These are phyloP conservation scores for Peromyscus maniculatus DNA, from an alignment of 2,113 vertebrate species.

Conservation along the genomic window DNA sequence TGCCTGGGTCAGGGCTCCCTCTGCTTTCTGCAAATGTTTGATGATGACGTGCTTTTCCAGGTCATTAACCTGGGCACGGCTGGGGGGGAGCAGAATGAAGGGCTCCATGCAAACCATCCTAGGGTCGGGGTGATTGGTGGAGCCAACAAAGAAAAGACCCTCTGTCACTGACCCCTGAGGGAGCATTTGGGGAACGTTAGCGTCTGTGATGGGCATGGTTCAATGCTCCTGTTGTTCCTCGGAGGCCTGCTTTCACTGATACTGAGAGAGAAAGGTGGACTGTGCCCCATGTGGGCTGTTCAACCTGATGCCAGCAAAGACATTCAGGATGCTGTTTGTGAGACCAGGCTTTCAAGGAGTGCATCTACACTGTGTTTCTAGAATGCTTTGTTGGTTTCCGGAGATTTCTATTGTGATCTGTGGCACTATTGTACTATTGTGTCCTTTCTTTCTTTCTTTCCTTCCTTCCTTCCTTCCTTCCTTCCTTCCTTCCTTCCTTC, in stretches of 20 bases:
- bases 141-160: constrained; percentile 61
- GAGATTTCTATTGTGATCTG: constrained; percentile 1
- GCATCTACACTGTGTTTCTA: neutral
- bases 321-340: neutral
- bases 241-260: constrained; percentile 65
- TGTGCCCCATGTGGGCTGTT: neutral
- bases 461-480: too few relatives aligned
- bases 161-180: constrained; percentile 43
- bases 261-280: constrained; percentile 34
- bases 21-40: constrained; percentile 66
- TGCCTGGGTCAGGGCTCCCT: constrained; percentile 5
- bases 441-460: too few relatives aligned
- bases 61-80: constrained; percentile 79
- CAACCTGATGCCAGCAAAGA: neutral
- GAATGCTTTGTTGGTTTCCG: neutral
- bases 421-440: neutral
- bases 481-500: too few relatives aligned
- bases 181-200: constrained; percentile 32
- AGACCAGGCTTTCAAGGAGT: neutral
- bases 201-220: constrained; percentile 61
- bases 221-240: constrained; percentile 68
- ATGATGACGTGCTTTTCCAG: constrained; percentile 77
- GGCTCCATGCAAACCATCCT: constrained; percentile 58
- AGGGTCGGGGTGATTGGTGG: constrained; percentile 58
- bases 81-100: constrained; percentile 66